These are phyloP conservation scores for Boleophthalmus pectinirostris DNA, from an alignment of 2,113 vertebrate species.

Conservation along the genomic window DNA sequence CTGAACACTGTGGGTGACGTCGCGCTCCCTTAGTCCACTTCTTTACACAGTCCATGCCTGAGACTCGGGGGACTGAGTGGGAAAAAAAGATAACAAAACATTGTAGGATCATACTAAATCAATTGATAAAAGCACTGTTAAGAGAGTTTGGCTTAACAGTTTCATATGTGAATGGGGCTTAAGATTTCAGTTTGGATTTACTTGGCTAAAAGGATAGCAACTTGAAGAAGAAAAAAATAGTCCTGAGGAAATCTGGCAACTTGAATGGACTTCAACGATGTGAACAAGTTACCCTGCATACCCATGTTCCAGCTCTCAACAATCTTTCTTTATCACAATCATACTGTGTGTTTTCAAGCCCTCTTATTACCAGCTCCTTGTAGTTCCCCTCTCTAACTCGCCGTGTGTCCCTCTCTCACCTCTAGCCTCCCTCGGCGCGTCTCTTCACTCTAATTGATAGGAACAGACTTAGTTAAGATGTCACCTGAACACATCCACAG, in stretches of 20 bases:
- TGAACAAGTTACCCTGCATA: background rate
- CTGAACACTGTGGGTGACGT: too few relatives aligned
- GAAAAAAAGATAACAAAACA: background rate
- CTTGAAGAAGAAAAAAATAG: too few relatives aligned
- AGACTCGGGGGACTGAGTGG: too few relatives aligned
- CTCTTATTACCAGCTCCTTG: background rate
- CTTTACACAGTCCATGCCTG: too few relatives aligned
- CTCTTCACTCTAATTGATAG: constrained; percentile 70
- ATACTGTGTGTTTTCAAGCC: background rate
- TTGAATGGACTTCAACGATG: background rate
- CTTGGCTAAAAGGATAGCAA: background rate
- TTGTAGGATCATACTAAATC: background rate
- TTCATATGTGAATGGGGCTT: too few relatives aligned
- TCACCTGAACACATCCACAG: constrained; percentile 69
- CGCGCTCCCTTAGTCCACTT: too few relatives aligned
- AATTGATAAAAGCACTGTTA: background rate
- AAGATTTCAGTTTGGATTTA: background rate
- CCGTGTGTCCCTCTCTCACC: constrained; percentile 38
- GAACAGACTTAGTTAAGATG: constrained; percentile 78
- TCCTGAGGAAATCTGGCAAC: background rate
- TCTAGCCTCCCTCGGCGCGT: constrained; percentile 35
- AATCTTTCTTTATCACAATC: background rate
- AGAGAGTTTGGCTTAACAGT: too few relatives aligned
- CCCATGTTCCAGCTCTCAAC: background rate
- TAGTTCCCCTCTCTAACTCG: background rate